Conservation (phyloP, 2,797 vertebrate species). For the Siniperca obscura region DNA sequence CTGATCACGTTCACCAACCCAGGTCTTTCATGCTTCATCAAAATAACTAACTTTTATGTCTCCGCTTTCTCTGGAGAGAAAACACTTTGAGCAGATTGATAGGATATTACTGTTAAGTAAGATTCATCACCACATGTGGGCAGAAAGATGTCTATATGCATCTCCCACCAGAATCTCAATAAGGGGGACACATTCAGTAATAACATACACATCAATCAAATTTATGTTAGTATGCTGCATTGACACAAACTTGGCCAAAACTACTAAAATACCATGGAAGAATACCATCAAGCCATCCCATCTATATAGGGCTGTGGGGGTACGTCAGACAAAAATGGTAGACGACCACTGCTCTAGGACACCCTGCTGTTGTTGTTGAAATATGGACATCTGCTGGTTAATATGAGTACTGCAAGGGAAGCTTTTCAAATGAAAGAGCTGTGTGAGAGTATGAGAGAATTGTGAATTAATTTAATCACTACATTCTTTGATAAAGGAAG, state of each 20-base stretch:
- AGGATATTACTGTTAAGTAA: not conserved
- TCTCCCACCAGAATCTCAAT: not conserved
- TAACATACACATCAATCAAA: not conserved
- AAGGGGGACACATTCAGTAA: not conserved
- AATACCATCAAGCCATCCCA: no score
- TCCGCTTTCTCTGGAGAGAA: not conserved
- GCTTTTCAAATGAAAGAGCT: not conserved
- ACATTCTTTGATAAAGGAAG: not conserved
- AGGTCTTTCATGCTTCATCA: not conserved
- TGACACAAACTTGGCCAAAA: not conserved
- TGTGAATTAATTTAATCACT: not conserved
- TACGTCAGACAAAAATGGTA: no score
- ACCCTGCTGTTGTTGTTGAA: not conserved
- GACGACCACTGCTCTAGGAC: not conserved
- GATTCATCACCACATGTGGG: not conserved
- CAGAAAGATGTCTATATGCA: no score
- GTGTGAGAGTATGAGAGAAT: not conserved
- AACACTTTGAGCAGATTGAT: not conserved
- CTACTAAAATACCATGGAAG: no score
- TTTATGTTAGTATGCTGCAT: not conserved
- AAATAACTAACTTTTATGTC: not conserved
- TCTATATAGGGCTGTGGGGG: no score
- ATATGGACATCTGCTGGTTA: slow-evolving; percentile 47
- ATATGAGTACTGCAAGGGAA: slow-evolving; percentile 6
- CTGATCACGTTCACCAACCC: not conserved